phyloP scores from a whole-genome alignment of 2,113 vertebrate species.

The Baryphthengus martii region DNA sequence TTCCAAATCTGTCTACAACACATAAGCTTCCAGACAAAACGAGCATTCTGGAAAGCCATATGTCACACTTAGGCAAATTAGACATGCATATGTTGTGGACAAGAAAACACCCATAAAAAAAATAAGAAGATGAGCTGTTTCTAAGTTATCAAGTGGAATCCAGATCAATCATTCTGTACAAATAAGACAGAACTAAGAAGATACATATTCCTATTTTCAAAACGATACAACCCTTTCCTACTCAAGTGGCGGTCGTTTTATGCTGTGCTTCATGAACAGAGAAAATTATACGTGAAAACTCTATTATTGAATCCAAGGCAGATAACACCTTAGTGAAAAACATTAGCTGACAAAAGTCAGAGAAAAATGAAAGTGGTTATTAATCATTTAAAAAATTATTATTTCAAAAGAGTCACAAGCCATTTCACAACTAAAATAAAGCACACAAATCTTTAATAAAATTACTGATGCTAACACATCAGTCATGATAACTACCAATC shows the following conservation, averaged over 20 bases:
- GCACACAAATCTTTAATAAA: not conserved
- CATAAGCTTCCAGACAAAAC: constrained; percentile 12
- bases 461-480: not conserved
- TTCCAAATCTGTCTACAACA: constrained; percentile 2
- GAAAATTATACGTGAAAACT: not conserved
- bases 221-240: not conserved
- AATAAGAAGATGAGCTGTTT: not conserved
- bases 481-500: not conserved
- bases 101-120: constrained; percentile 5
- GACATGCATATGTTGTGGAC: constrained; percentile 5
- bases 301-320: not conserved
- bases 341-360: not conserved
- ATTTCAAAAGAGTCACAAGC: not conserved
- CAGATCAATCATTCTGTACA: not conserved
- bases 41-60: not conserved
- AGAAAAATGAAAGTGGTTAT: not conserved
- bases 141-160: not conserved
- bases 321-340: not conserved
- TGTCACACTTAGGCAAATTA: constrained; percentile 52
- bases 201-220: not conserved
- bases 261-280: not conserved
- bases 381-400: not conserved
- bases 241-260: not conserved
- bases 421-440: not conserved
- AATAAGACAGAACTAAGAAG: not conserved